phyloP scores from a whole-genome alignment of 2,888 invertebrate species.

The Synergus gifuensis region DNA sequence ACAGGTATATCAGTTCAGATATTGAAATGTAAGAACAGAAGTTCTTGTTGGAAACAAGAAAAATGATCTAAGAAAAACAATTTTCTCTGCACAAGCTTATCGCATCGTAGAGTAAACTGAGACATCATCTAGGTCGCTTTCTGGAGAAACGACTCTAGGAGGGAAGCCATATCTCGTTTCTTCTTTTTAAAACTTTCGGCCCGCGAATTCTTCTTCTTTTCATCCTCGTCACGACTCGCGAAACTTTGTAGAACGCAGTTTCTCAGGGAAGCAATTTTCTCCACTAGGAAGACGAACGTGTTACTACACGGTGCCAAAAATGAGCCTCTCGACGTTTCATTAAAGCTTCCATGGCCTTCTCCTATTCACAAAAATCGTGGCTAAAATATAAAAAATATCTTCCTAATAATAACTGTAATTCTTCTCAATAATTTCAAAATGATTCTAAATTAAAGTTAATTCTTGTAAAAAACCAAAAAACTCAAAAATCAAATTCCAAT shows the following conservation, averaged over 20 bases:
- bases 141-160: neutral
- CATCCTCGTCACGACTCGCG: constrained; percentile 40
- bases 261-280: constrained; percentile 43
- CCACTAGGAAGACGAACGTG: constrained; percentile 9
- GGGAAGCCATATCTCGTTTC: constrained; percentile 20
- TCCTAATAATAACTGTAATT: neutral
- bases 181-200: constrained; percentile 40
- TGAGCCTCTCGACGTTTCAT: constrained; percentile 33
- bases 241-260: constrained; percentile 38
- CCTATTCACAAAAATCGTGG: constrained; percentile 1
- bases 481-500: no score
- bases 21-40: neutral
- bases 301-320: constrained; percentile 44
- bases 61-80: neutral
- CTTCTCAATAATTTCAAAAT: neutral
- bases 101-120: neutral
- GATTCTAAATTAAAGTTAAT: neutral
- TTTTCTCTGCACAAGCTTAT: constrained; percentile 2
- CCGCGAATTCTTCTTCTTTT: constrained; percentile 40
- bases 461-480: neutral
- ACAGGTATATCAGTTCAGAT: no score
- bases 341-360: neutral
- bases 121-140: constrained; percentile 3
- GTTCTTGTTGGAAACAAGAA: neutral
- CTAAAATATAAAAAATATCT: neutral